Percentiles rank a stretch among this genome's conserved stretches.
Evolutionary conservation across 2,797 vertebrate species (phyloP).

Genomic region (Diglossa cyanea): DNA sequence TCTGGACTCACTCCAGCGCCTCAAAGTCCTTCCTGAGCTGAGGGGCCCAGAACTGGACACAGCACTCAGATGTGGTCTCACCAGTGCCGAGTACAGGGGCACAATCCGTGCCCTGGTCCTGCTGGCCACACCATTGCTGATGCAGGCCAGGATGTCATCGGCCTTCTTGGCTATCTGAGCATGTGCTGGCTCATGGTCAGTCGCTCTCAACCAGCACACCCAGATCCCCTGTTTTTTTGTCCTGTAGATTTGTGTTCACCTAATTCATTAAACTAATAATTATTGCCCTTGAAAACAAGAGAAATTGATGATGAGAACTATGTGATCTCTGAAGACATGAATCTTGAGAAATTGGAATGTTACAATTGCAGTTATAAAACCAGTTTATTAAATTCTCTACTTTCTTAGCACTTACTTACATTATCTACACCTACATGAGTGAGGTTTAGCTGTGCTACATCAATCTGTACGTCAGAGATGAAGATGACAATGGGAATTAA

Average conservation of each 20-base stretch:
- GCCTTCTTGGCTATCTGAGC: not conserved
- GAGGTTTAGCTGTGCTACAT: not conserved
- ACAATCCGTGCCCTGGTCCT: not conserved
- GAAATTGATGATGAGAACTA: not conserved
- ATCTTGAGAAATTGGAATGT: not conserved
- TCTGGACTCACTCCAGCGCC: not conserved
- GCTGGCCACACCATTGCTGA: not conserved
- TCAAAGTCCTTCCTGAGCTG: not conserved
- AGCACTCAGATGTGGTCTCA: fast-evolving
- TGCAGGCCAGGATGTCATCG: fast-evolving
- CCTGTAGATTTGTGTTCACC: not conserved
- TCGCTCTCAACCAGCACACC: fast-evolving
- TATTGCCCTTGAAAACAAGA: not conserved
- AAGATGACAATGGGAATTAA: not conserved
- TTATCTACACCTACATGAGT: not conserved
- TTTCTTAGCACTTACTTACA: not conserved
- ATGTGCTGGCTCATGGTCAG: not conserved
- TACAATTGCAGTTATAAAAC: not conserved
- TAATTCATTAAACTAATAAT: not conserved
- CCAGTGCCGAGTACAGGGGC: fast-evolving
- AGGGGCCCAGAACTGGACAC: not conserved
- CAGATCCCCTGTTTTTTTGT: not conserved
- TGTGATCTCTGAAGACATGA: not conserved
- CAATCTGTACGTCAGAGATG: not conserved
- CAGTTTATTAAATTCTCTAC: not conserved